Percentiles rank a stretch among this genome's conserved stretches.
Evolutionary conservation across 2,888 invertebrate species (phyloP).

Genomic region (Perdita meconis): DNA sequence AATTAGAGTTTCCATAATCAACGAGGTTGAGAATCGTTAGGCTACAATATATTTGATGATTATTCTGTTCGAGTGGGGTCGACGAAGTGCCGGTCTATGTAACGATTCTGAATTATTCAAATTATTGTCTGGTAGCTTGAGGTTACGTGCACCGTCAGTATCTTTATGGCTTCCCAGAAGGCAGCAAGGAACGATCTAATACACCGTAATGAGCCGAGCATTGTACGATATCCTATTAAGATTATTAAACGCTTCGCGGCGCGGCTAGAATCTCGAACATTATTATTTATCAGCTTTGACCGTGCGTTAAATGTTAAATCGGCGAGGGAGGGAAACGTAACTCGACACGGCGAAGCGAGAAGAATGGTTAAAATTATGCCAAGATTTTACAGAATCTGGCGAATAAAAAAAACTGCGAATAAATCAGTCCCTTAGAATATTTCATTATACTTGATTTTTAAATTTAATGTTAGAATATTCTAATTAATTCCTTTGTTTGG

Average conservation of each 20-base stretch:
- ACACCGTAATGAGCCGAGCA: constrained; percentile 67
- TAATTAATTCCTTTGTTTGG: too few relatives aligned
- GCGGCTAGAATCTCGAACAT: constrained; percentile 26
- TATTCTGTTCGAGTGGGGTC: constrained; percentile 58
- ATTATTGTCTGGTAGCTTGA: constrained; percentile 64
- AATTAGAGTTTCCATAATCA: too few relatives aligned
- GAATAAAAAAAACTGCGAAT: not conserved
- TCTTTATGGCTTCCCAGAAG: constrained; percentile 73
- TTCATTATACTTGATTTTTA: too few relatives aligned
- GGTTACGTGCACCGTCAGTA: constrained; percentile 64
- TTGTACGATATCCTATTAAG: constrained; percentile 70
- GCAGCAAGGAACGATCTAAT: constrained; percentile 66
- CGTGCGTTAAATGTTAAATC: constrained; percentile 48
- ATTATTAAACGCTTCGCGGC: constrained; percentile 57
- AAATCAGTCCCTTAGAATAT: not conserved
- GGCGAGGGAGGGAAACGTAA: constrained; percentile 27
- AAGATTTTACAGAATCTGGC: not conserved
- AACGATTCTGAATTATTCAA: constrained; percentile 76
- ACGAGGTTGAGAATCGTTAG: constrained; percentile 69
- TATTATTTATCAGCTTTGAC: constrained; percentile 54
- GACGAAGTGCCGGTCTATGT: constrained; percentile 58
- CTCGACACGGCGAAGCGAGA: constrained; percentile 15
- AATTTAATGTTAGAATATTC: too few relatives aligned
- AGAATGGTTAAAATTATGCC: constrained; percentile 12
- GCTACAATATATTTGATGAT: constrained; percentile 60